These are phyloP conservation scores for Machimus rusticus DNA, from an alignment of 2,888 invertebrate genomes.

Conservation along the genomic window DNA sequence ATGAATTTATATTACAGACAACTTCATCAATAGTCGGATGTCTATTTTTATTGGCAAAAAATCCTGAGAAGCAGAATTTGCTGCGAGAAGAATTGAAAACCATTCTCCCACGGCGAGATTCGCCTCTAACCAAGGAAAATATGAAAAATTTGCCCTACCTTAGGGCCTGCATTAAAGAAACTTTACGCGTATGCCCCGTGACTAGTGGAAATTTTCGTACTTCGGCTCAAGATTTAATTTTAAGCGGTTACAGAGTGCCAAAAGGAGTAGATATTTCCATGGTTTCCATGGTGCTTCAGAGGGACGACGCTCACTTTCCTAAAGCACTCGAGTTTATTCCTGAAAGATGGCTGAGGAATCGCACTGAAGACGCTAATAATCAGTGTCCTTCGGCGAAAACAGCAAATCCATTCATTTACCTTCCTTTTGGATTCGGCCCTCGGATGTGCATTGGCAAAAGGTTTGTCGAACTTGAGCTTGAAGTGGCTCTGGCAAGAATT, in stretches of 20 bases:
- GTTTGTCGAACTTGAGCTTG: constrained; percentile 75
- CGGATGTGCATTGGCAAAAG: constrained; percentile 73
- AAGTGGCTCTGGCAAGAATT: constrained; percentile 58
- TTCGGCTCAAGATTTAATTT: constrained; percentile 66
- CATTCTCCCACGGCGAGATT: constrained; percentile 61
- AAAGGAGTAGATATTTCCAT: constrained; percentile 75
- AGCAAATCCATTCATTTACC: constrained; percentile 55
- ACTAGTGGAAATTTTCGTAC: constrained; percentile 67
- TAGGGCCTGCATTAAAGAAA: constrained; percentile 79
- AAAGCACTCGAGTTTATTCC: constrained; percentile 72
- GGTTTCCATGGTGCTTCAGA: constrained; percentile 72
- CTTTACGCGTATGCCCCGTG: constrained; percentile 70
- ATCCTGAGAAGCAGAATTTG: constrained; percentile 70
- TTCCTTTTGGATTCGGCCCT: constrained; percentile 76
- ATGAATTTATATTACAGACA: constrained; percentile 34
- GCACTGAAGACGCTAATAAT: constrained; percentile 31
- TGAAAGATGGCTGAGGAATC: constrained; percentile 73
- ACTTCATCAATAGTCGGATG: constrained; percentile 65
- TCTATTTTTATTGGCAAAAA: constrained; percentile 70
- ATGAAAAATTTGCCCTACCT: constrained; percentile 68
- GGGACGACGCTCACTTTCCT: constrained; percentile 70
- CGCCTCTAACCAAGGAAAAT: constrained; percentile 61
- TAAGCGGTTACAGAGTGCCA: constrained; percentile 71
- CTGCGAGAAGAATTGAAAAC: constrained; percentile 67
- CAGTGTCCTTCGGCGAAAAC: constrained; percentile 44